Base-by-base conservation (phyloP, 2,113 vertebrate species). In the Thermophis baileyi region DNA sequence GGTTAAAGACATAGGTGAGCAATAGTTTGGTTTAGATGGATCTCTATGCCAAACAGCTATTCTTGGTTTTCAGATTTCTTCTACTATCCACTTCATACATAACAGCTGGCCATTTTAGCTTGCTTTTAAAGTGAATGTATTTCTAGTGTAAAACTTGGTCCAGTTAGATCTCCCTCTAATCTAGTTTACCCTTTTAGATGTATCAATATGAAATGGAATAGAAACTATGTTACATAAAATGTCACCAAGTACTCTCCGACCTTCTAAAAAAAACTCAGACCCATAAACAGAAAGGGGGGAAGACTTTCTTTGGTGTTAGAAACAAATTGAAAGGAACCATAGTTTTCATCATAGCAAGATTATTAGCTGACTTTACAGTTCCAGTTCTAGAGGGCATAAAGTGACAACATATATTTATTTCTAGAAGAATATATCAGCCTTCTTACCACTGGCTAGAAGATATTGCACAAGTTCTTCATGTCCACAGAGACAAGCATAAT, bases 401-500 rank as follows among this genome's bases (percentile, higher is more conserved):
- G 7, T 35, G 8, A 92, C 90, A 40, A 81, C 90, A 93, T 27
- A 93, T 3, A 94, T 0, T 89, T 86, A 81, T 6, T 54, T 85
- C 47, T 4, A 57, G 25, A 24, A 44, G 25, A 25, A 89, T 54
- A n/a, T 51, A 87, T 53, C 46, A 54, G 53, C 1, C 50, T 86
- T n/a, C 97, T 98, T 98, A 99, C 99, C 99, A 69, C 97, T 99
- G 94, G 98, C 98, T 96, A 99, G 97, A 95, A 99, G 98, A 95
- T 99, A 99, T 96, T 98, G 98, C 91, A 99, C 99, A 96, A 99
- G 97, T 91, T 99, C 99, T 94, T 99, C 99, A 0, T 99, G 98
- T 89, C 99, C 99, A 95, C 99, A 99, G 46, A 99, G 98, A 95
- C 99, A 99, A 25, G 99, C 99, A 0, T 99, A 99, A 97, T 99